Base-by-base conservation (phyloP, 2,888 invertebrate genomes). In the Petrophora chlorosata region DNA sequence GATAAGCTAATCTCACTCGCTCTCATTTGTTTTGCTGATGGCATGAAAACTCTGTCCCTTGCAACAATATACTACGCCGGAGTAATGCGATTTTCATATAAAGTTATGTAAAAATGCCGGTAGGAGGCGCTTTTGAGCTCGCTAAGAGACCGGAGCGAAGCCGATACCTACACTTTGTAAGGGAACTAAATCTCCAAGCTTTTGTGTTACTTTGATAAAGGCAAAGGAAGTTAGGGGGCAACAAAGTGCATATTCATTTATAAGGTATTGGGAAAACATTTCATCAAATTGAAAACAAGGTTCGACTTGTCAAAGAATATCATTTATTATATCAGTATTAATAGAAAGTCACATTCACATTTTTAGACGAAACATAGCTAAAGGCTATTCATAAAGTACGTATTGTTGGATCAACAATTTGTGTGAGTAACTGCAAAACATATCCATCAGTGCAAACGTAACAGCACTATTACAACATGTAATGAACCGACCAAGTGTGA, bases 61-160 rank as follows among this genome's bases (percentile, higher is more conserved):
- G 61, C 59, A 54, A 61, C 59, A 52, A 56, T 60, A 62, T 46
- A 46, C 55, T 36, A 33, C 30, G 42, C 30, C 22, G 17, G 64
- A 67, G 66, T 77, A 80, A 79, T 71, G 65, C 59, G 67, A 73
- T 80, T 76, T 75, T 73, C 73, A 72, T 73, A 78, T 63, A 77
- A 70, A 74, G 67, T 74, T 76, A 79, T 77, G 79, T 72, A 76
- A 79, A 77, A 72, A 67, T 51, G 48, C 57, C 25, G 49, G 56
- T 56, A 61, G 55, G 65, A 62, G 53, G 54, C 58, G 65, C 65
- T 68, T 74, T 70, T 74, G 69, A 69, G 57, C 56, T 16, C 56
- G 53, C 55, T 57, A 59, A 60, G 53, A 22, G 38, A 38, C 42
- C 52, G 51, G 36, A 33, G 36, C 59, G 59, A 59, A 64, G 59